Evolutionary conservation across 2,797 vertebrate species (phyloP), one percentile per base, ranked within the genome.

Genomic region (Chaunax sp.): DNA sequence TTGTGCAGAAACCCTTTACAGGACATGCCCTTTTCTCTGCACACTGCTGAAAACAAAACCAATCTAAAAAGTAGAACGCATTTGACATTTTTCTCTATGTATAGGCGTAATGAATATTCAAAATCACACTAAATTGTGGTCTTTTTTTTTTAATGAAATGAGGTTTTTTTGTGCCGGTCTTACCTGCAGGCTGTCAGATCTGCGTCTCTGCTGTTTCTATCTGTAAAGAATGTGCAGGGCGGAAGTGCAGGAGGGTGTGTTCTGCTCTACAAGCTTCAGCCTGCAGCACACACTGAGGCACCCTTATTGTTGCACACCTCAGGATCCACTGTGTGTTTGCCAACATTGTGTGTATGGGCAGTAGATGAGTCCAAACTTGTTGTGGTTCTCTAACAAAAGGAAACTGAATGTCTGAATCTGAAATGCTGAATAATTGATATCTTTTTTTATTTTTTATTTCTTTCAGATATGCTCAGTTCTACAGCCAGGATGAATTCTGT

Each of bases 391-490:
- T 1, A 16, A 35, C 14, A 30, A 3, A 11, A 38, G 2, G 23
- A n/a, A 60, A 47, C 25, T 0, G 3, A 54, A 66, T 10, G 33
- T 35, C 8, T 10, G 10, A 16, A 40, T 40, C 5, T 5, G 14
- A 40, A 40, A 2, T 15, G n/a, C n/a, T n/a, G n/a, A n/a, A n/a
- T n/a, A n/a, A n/a, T n/a, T n/a, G 5, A 6, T 1, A 16, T 16
- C 14, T 16, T 16, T 3, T 51, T 35, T 15, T 60, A 8, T 19
- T 35, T 14, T 18, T 26, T 40, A 14, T 5, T 11, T 62, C 22
- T 87, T 79, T 15, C 87, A 98, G 98, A 70, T 98, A 97, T 64
- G 95, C 96, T 13, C 97, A 98, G 75, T 98, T 99, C 92, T 97
- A 96, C 79, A 77, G 85, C 28, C 92, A 92, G 72, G 92, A 95